phyloP scores from a whole-genome alignment of 2,888 invertebrate genomes.

The Eupithecia tripunctaria region DNA sequence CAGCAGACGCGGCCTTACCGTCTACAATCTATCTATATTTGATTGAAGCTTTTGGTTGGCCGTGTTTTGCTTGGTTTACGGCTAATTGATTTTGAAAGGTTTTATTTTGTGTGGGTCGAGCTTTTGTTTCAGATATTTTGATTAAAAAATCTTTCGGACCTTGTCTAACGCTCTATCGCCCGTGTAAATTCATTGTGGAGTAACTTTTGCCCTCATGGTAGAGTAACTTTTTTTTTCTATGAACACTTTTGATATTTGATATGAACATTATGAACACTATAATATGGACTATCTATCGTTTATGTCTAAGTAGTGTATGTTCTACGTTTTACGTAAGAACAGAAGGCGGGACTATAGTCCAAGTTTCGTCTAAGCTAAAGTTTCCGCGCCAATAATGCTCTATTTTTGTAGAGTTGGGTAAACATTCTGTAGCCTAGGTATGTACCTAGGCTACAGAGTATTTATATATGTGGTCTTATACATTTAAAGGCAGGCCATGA shows the following conservation, averaged over 20 bases:
- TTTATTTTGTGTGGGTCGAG: slow-evolving; percentile 2
- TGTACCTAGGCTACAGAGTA: neutral
- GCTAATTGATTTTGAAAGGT: slow-evolving; percentile 41
- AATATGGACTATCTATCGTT: neutral
- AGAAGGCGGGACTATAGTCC: neutral
- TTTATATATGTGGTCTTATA: neutral
- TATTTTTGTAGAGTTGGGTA: neutral
- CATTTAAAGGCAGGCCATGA: no score
- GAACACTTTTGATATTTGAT: neutral
- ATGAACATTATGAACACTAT: no score
- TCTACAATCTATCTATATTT: neutral
- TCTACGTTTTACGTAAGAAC: neutral
- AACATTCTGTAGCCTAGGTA: neutral
- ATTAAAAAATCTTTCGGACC: neutral
- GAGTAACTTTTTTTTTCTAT: neutral
- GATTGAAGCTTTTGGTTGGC: slow-evolving; percentile 13
- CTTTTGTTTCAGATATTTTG: neutral
- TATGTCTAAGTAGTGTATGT: neutral
- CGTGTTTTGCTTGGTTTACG: slow-evolving; percentile 21
- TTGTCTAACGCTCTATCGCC: neutral
- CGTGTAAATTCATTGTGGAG: neutral
- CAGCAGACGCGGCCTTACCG: slow-evolving; percentile 39
- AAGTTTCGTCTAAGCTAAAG: neutral
- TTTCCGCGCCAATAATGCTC: neutral
- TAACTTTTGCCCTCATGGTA: neutral